Conservation (phyloP, 2,888 invertebrate genomes). For the Anoplius nigerrimus region DNA sequence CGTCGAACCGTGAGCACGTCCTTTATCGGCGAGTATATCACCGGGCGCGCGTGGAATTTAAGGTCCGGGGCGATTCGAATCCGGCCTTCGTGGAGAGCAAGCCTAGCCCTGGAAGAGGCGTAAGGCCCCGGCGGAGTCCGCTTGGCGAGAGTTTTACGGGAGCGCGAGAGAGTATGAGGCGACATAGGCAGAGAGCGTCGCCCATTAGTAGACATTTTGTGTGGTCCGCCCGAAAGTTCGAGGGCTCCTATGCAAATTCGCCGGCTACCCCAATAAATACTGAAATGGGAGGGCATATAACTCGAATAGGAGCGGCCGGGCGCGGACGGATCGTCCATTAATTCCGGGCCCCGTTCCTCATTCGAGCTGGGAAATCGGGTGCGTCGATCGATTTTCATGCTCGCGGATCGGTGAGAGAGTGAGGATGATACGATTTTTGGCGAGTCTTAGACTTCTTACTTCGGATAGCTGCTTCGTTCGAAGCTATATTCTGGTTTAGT, state of each 20-base stretch:
- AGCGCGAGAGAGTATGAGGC: too few relatives aligned
- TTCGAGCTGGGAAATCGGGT: neutral
- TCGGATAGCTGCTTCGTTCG: too few relatives aligned
- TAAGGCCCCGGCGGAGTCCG: slow-evolving; percentile 28
- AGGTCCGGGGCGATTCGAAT: slow-evolving; percentile 54
- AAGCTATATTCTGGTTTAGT: too few relatives aligned
- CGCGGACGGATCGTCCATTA: neutral
- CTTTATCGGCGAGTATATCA: slow-evolving; percentile 49
- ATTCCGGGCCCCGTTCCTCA: neutral
- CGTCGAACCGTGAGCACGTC: slow-evolving; percentile 18
- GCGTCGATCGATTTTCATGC: neutral
- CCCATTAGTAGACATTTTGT: slow-evolving; percentile 74
- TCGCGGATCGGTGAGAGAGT: too few relatives aligned
- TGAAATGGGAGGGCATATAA: slow-evolving; percentile 48
- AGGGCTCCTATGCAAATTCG: slow-evolving; percentile 71
- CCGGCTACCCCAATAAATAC: slow-evolving; percentile 72
- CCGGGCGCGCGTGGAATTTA: slow-evolving; percentile 55
- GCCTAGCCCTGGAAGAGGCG: slow-evolving; percentile 35
- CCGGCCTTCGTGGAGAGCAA: too few relatives aligned
- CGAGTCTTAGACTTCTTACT: too few relatives aligned
- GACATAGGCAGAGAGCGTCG: slow-evolving; percentile 17
- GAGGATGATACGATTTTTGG: too few relatives aligned
- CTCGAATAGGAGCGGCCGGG: neutral
- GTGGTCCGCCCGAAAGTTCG: slow-evolving; percentile 63
- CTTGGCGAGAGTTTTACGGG: neutral